A percentile compares a stretch with the other conserved stretches of the same genome.
These are phyloP conservation scores for Sinentomon sp. DNA, from an alignment of 2,888 invertebrate genomes.

Conservation along the genomic window DNA sequence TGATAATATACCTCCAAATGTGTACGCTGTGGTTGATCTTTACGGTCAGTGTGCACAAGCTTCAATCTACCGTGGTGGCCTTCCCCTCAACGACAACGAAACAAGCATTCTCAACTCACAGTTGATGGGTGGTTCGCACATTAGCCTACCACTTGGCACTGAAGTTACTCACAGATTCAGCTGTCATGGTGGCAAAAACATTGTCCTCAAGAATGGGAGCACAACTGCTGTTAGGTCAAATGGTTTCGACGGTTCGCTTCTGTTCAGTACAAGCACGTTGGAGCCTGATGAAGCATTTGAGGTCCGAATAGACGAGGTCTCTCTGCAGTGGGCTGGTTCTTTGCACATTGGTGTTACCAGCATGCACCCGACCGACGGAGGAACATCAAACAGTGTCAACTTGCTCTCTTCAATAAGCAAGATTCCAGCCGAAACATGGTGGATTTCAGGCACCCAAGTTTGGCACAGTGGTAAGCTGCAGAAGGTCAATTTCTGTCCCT, in stretches of 20 bases:
- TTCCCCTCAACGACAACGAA: slow-evolving; percentile 14
- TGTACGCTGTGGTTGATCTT: slow-evolving; percentile 75
- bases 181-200: slow-evolving; percentile 32
- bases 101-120: slow-evolving; percentile 18
- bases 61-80: slow-evolving; percentile 19
- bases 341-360: slow-evolving; percentile 46
- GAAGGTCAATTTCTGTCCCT: slow-evolving; percentile 38
- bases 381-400: slow-evolving; percentile 27
- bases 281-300: slow-evolving; percentile 51
- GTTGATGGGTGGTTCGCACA: slow-evolving; percentile 16
- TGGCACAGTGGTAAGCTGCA: slow-evolving; percentile 34
- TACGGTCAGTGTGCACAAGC: slow-evolving; percentile 89
- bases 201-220: slow-evolving; percentile 35
- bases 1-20: slow-evolving; percentile 38
- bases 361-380: slow-evolving; percentile 28
- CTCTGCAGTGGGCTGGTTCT: slow-evolving; percentile 37
- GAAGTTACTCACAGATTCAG: slow-evolving; percentile 24
- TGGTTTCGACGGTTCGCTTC: slow-evolving; percentile 30
- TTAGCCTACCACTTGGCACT: slow-evolving; percentile 23
- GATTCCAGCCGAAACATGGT: slow-evolving; percentile 16
- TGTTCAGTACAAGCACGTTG: slow-evolving; percentile 42
- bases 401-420: slow-evolving; percentile 30
- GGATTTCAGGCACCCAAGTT: slow-evolving; percentile 33
- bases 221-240: slow-evolving; percentile 32
- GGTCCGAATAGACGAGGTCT: slow-evolving; percentile 31